Conservation (phyloP, 2,888 invertebrate genomes). For the Drosophila mercatorum region DNA sequence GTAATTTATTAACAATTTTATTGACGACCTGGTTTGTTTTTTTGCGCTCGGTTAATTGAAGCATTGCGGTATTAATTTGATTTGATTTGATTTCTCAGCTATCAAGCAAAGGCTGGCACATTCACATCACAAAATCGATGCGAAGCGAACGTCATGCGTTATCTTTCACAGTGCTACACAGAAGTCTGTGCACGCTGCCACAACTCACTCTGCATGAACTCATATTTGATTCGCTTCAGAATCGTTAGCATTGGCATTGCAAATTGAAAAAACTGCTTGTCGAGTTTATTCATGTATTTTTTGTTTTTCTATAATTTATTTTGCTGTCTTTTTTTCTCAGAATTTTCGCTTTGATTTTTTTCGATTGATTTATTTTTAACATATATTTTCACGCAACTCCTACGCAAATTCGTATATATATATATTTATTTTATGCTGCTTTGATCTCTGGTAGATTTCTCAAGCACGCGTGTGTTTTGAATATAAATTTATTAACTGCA, state of each 20-base stretch:
- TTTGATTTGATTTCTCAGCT: conserved; percentile 56
- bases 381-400: conserved; percentile 1
- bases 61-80: conserved; percentile 51
- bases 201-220: conserved; percentile 77
- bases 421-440: neutral
- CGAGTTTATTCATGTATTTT: conserved; percentile 1
- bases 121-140: conserved; percentile 35
- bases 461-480: conserved; percentile 2
- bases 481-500: neutral
- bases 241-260: conserved; percentile 57
- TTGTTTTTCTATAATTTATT: conserved; percentile 1
- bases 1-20: conserved; percentile 22
- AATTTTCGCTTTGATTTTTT: conserved; percentile 1
- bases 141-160: conserved; percentile 41
- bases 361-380: neutral
- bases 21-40: conserved; percentile 7
- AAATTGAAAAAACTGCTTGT: neutral
- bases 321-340: neutral
- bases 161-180: conserved; percentile 60
- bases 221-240: conserved; percentile 72
- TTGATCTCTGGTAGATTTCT: neutral
- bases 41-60: conserved; percentile 57
- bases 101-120: conserved; percentile 11
- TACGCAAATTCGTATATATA: neutral
- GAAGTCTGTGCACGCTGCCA: conserved; percentile 23